These are phyloP conservation scores for Esperia sulphurella DNA, from an alignment of 2,888 invertebrate genomes.

Conservation along the genomic window DNA sequence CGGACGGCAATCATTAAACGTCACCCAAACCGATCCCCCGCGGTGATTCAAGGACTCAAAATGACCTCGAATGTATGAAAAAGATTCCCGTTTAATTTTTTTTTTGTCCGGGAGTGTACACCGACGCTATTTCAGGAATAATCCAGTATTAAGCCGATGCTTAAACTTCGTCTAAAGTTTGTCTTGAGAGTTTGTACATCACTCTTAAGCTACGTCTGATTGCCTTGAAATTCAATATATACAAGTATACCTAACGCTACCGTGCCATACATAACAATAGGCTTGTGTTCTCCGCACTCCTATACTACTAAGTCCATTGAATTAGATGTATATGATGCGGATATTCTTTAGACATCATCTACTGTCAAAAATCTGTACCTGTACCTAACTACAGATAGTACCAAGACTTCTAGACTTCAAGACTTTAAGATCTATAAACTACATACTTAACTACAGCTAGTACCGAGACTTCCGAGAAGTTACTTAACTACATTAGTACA, in stretches of 20 bases:
- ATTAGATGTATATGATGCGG: neutral
- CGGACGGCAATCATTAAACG: no score
- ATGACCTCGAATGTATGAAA: no score
- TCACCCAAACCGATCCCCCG: no score
- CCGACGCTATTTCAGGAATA: neutral
- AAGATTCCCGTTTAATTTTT: no score
- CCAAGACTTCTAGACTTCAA: no score
- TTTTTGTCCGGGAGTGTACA: neutral
- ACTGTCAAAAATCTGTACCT: neutral
- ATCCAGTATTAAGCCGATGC: conserved; percentile 1
- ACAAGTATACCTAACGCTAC: no score
- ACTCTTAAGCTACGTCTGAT: neutral
- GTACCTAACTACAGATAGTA: neutral
- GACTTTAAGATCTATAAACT: no score
- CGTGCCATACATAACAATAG: neutral
- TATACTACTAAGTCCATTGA: no score
- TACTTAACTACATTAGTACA: no score
- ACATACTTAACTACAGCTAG: no score
- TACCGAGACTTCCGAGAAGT: no score
- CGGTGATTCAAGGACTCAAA: no score
- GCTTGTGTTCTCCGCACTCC: neutral
- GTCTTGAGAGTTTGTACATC: neutral
- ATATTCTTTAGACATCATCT: neutral
- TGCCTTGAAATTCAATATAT: neutral
- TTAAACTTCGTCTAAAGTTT: neutral